Evolutionary conservation across 2,888 invertebrate genomes (phyloP).

Genomic region (Drosophila paramelanica): DNA sequence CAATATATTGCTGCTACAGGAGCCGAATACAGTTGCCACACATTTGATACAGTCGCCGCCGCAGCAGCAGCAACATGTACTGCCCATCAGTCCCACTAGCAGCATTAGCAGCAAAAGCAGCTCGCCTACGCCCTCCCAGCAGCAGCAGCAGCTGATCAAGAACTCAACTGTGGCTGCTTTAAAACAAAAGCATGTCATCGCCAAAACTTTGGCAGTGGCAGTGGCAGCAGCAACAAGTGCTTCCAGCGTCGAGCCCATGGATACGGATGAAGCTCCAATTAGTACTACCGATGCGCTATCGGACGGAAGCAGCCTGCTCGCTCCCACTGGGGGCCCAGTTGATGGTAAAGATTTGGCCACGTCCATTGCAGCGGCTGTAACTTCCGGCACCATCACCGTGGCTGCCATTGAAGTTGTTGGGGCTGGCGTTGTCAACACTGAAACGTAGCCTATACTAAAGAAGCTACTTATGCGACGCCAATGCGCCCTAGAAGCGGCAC

Average conservation of each 20-base stretch:
- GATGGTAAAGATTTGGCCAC: conserved; percentile 60
- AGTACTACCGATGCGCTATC: conserved; percentile 47
- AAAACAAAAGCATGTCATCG: conserved; percentile 68
- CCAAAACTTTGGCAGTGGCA: conserved; percentile 23
- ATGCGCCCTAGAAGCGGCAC: conserved; percentile 57
- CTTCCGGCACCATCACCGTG: conserved; percentile 55
- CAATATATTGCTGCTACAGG: conserved; percentile 66
- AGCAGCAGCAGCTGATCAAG: conserved; percentile 59
- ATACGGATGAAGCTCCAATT: conserved; percentile 60
- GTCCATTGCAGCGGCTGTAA: conserved; percentile 49
- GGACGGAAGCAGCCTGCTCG: conserved; percentile 41
- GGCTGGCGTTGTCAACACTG: conserved; percentile 76
- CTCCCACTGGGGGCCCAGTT: conserved; percentile 38
- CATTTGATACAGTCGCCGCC: conserved; percentile 64
- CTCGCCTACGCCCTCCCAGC: conserved; percentile 76
- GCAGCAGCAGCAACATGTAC: conserved; percentile 73
- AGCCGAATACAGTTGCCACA: conserved; percentile 51
- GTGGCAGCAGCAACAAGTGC: conserved; percentile 27
- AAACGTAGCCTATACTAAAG: conserved; percentile 86
- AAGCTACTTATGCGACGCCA: conserved; percentile 84
- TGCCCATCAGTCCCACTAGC: conserved; percentile 85
- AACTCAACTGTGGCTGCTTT: conserved; percentile 23
- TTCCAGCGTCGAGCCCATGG: conserved; percentile 62
- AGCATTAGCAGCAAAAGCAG: conserved; percentile 79
- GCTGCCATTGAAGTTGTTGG: conserved; percentile 73